These are phyloP conservation scores for Drosophila putrida DNA, from an alignment of 2,888 invertebrate species.

Conservation along the genomic window DNA sequence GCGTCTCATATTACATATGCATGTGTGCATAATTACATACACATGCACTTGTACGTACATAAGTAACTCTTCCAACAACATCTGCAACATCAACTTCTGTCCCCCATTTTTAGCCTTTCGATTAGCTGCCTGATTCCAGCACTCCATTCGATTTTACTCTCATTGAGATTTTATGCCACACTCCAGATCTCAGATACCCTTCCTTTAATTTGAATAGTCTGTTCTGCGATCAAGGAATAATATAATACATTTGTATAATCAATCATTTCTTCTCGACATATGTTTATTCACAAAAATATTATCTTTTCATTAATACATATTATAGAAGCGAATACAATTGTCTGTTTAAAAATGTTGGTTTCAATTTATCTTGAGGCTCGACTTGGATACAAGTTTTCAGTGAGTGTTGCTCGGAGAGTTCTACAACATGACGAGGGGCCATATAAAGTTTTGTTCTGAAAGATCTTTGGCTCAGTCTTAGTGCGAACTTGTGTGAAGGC, in stretches of 20 bases:
- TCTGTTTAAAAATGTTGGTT: constrained; percentile 22
- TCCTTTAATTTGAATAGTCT: no score
- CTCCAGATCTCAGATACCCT: background rate
- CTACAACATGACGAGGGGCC: constrained; percentile 17
- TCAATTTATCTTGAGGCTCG: constrained; percentile 50
- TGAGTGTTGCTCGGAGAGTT: constrained; percentile 34
- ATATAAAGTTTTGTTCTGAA: constrained; percentile 58
- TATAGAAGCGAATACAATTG: background rate
- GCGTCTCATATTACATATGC: constrained; percentile 8
- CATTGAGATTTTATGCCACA: background rate
- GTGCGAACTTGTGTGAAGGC: constrained; percentile 43
- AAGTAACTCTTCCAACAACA: background rate
- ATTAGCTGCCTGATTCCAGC: constrained; percentile 13
- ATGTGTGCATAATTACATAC: background rate
- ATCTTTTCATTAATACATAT: background rate
- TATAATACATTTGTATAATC: background rate
- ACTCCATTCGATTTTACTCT: constrained; percentile 44
- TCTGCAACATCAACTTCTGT: constrained; percentile 28
- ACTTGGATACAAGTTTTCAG: constrained; percentile 60
- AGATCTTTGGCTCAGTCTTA: constrained; percentile 63
- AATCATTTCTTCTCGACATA: no score
- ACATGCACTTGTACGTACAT: background rate
- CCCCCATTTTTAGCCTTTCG: constrained; percentile 33
- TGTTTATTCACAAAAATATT: no score
- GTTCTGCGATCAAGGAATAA: background rate